These are phyloP conservation scores for Aphelinus certus DNA, from an alignment of 1,140 invertebrate genomes.

Conservation along the genomic window DNA sequence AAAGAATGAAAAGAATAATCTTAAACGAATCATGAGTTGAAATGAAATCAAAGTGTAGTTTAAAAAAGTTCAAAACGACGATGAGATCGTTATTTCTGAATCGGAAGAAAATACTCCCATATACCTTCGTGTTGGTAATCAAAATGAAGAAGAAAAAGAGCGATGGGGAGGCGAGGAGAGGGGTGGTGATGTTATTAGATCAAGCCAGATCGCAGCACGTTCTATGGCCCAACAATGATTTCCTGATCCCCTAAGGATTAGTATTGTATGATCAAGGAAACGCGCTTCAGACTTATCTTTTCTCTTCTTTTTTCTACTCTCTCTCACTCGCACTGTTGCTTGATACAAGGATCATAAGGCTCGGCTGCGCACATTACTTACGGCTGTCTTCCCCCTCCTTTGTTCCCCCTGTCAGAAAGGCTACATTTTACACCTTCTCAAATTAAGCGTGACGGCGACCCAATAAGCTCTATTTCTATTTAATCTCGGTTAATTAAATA, in stretches of 20 bases:
- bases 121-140: conserved; percentile 3
- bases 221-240: conserved; percentile 15
- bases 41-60: too few species aligned
- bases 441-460: background rate
- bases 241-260: conserved; percentile 17
- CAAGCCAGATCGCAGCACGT: conserved; percentile 25
- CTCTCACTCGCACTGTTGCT: too few species aligned
- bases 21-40: too few species aligned
- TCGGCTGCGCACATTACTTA: too few species aligned
- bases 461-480: background rate
- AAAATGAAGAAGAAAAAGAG: conserved; percentile 2
- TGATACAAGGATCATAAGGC: too few species aligned
- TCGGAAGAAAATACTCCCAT: conserved; percentile 17
- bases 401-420: background rate
- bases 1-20: background rate
- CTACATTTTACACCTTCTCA: conserved; percentile 9
- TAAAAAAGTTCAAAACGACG: too few species aligned
- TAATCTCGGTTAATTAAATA: conserved; percentile 17
- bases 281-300: background rate
- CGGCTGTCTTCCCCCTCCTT: too few species aligned
- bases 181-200: conserved; percentile 31
- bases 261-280: conserved; percentile 12
- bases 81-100: conserved; percentile 22
- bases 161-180: background rate
- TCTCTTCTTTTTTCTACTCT: too few species aligned